These are phyloP conservation scores for Syrmaticus mikado DNA, from an alignment of 2,113 vertebrate species.

Conservation along the genomic window DNA sequence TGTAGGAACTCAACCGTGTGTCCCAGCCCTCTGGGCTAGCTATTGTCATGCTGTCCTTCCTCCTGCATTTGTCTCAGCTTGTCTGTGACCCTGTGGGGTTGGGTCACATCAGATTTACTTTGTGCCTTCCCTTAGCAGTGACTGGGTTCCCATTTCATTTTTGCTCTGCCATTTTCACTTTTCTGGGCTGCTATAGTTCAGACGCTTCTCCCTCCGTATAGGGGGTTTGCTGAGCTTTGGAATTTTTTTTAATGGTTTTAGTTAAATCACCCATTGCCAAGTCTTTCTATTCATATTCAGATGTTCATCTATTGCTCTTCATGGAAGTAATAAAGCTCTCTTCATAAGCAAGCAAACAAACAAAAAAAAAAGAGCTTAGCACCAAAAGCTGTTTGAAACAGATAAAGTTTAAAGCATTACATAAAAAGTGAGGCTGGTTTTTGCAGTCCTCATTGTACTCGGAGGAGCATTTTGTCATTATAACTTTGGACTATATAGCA, in stretches of 20 bases:
- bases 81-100: not conserved
- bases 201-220: not conserved
- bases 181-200: not conserved
- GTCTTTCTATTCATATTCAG: not conserved
- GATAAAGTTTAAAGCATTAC: conserved; percentile 17
- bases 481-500: not conserved
- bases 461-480: conserved; percentile 11
- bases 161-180: not conserved
- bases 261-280: not conserved
- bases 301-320: not conserved
- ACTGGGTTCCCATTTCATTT: not conserved
- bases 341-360: conserved; percentile 13
- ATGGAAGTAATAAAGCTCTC: not conserved
- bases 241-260: not conserved
- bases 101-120: conserved; percentile 41
- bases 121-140: not conserved
- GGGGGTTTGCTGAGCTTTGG: not conserved
- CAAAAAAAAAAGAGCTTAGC: not conserved
- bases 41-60: conserved; percentile 49
- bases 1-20: conserved; percentile 50
- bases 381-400: conserved; percentile 36
- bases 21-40: conserved; percentile 29
- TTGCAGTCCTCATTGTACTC: conserved; percentile 4
- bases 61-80: not conserved
- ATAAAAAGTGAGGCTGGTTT: conserved; percentile 23